These are phyloP conservation scores for Chionoecetes opilio DNA, from an alignment of 1,140 invertebrate species.

Conservation along the genomic window DNA sequence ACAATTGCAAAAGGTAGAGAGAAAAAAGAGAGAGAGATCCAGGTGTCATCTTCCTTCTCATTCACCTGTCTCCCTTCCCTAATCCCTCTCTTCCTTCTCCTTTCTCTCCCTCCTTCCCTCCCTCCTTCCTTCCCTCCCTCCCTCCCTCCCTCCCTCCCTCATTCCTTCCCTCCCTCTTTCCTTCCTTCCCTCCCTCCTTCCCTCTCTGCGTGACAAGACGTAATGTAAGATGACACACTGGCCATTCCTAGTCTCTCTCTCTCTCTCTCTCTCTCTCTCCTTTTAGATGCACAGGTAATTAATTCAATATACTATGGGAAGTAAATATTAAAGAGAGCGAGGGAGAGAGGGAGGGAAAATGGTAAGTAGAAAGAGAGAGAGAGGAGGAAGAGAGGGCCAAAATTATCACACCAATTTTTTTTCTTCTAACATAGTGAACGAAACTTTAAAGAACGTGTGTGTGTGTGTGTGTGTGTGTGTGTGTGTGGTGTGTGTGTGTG, in stretches of 20 bases:
- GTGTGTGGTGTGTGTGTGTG: no score
- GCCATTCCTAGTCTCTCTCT: not conserved
- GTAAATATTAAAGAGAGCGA: not conserved
- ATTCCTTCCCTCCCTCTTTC: not conserved
- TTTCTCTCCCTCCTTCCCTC: not conserved
- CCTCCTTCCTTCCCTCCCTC: not conserved
- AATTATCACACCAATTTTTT: no score
- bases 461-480: no score
- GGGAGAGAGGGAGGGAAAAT: not conserved
- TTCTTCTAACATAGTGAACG: no score
- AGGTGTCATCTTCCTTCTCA: no score
- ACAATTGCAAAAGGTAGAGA: no score
- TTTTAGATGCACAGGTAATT: not conserved
- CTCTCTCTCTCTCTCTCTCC: conserved; percentile 25
- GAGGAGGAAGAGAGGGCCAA: no score
- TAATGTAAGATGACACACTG: not conserved
- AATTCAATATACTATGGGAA: not conserved
- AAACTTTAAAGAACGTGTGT: no score
- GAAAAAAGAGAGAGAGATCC: no score
- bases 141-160: not conserved
- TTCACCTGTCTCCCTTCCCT: not conserved
- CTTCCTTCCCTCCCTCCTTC: not conserved
- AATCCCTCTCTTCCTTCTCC: conserved; percentile 27
- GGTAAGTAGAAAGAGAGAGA: no score
- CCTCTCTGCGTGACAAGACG: not conserved